Evolutionary conservation across 2,888 invertebrate species (phyloP).

Genomic region (Pandemis cinnamomeana): DNA sequence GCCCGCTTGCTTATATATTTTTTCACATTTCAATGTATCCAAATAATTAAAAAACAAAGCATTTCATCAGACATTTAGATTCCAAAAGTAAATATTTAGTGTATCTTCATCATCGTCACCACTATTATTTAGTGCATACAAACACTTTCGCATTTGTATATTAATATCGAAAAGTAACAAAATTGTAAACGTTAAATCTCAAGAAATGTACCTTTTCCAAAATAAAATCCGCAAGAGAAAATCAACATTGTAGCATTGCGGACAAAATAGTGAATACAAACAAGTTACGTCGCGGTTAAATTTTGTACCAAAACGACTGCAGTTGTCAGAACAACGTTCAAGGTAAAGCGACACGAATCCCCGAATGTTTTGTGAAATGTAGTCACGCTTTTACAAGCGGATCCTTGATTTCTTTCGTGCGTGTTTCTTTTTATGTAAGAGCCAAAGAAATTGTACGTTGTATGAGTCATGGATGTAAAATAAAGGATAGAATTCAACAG

Average conservation of each 20-base stretch:
- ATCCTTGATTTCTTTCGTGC: slow-evolving; percentile 71
- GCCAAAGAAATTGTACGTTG: slow-evolving; percentile 8
- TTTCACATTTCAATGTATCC: too few relatives aligned
- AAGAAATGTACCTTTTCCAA: neutral
- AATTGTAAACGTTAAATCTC: neutral
- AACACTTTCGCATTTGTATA: too few relatives aligned
- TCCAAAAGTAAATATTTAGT: too few relatives aligned
- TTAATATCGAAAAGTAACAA: too few relatives aligned
- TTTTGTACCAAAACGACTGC: neutral
- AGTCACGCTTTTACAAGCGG: slow-evolving; percentile 69
- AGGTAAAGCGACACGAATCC: slow-evolving; percentile 1
- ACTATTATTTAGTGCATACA: too few relatives aligned
- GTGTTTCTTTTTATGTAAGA: slow-evolving; percentile 46
- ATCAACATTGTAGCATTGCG: neutral
- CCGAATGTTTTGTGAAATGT: slow-evolving; percentile 56
- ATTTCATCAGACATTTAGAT: too few relatives aligned
- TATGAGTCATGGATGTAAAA: neutral
- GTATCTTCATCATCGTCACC: too few relatives aligned
- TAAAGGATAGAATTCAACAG: neutral
- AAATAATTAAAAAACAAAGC: too few relatives aligned
- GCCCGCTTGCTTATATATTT: too few relatives aligned
- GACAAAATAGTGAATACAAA: neutral
- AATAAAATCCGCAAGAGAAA: neutral
- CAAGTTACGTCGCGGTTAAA: neutral
- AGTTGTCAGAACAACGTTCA: slow-evolving; percentile 16